A percentile compares a stretch with the other conserved stretches of the same genome.
phyloP scores from a whole-genome alignment of 2,888 invertebrate genomes.

The Tenthredo amoena region DNA sequence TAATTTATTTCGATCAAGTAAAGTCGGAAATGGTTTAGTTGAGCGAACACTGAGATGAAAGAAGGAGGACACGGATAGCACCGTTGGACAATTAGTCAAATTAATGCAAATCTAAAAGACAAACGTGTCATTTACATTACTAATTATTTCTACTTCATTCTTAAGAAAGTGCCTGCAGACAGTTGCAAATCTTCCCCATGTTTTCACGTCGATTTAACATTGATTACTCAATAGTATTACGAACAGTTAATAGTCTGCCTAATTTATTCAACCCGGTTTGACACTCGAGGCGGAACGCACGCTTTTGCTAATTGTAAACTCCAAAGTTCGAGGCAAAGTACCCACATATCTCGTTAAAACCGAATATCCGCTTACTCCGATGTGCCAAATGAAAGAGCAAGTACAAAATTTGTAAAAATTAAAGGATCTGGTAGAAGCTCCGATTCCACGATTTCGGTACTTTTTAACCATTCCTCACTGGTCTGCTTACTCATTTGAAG shows the following conservation, averaged over 20 bases:
- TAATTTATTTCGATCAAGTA: slow-evolving; percentile 26
- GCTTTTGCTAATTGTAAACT: neutral
- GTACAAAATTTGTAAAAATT: neutral
- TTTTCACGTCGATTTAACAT: neutral
- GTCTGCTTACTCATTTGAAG: neutral
- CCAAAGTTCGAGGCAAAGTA: neutral
- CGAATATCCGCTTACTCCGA: neutral
- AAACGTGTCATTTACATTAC: slow-evolving; percentile 62
- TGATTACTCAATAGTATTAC: neutral
- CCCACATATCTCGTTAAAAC: neutral
- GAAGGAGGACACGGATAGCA: neutral
- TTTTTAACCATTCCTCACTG: neutral
- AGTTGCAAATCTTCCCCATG: neutral
- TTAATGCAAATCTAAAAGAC: slow-evolving; percentile 62
- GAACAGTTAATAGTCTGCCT: neutral
- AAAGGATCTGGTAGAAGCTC: neutral
- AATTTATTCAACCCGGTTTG: neutral
- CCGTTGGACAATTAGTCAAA: slow-evolving; percentile 59
- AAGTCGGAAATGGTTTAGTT: slow-evolving; percentile 7
- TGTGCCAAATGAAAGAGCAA: neutral
- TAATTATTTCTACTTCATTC: slow-evolving; percentile 54
- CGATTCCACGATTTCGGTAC: neutral
- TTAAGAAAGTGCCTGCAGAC: neutral
- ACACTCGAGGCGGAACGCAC: neutral
- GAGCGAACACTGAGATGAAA: neutral